Conservation (phyloP, 2,113 vertebrate genomes). For the Mionectes macconnelli region DNA sequence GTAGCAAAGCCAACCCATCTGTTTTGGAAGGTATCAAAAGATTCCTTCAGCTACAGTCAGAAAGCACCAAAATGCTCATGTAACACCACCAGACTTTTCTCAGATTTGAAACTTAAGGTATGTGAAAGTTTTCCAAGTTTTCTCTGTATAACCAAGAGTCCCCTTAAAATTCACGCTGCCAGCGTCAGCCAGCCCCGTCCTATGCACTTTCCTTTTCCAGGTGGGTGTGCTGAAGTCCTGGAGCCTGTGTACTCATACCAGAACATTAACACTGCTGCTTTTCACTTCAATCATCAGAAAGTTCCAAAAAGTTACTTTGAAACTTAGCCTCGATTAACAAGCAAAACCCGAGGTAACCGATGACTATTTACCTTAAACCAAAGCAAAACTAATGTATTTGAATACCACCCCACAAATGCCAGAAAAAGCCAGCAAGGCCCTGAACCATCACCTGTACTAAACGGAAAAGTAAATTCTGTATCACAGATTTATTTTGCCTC, state of each 20-base stretch:
- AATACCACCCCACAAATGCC: constrained; percentile 9
- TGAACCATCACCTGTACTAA: constrained; percentile 58
- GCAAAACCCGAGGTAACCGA: constrained; percentile 28
- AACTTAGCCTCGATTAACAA: constrained; percentile 61
- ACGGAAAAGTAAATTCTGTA: constrained; percentile 61
- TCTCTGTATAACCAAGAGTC: not conserved
- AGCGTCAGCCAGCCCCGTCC: not conserved
- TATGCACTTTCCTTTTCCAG: not conserved
- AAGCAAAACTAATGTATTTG: constrained; percentile 49
- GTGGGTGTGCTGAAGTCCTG: constrained; percentile 29
- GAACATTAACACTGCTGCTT: constrained; percentile 67
- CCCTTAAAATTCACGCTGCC: not conserved
- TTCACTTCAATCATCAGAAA: constrained; percentile 55
- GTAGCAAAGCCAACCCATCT: not conserved
- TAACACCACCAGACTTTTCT: not conserved
- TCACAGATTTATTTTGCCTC: not conserved
- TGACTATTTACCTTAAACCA: constrained; percentile 45
- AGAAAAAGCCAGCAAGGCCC: constrained; percentile 51
- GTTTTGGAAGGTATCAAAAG: not conserved
- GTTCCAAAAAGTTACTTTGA: constrained; percentile 61
- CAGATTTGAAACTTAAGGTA: not conserved
- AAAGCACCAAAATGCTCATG: not conserved
- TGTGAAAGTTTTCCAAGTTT: not conserved
- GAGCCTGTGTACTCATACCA: constrained; percentile 54
- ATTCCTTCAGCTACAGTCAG: not conserved